These are phyloP conservation scores for Pterocles burchelli DNA, from an alignment of 2,113 vertebrate genomes.

Conservation along the genomic window DNA sequence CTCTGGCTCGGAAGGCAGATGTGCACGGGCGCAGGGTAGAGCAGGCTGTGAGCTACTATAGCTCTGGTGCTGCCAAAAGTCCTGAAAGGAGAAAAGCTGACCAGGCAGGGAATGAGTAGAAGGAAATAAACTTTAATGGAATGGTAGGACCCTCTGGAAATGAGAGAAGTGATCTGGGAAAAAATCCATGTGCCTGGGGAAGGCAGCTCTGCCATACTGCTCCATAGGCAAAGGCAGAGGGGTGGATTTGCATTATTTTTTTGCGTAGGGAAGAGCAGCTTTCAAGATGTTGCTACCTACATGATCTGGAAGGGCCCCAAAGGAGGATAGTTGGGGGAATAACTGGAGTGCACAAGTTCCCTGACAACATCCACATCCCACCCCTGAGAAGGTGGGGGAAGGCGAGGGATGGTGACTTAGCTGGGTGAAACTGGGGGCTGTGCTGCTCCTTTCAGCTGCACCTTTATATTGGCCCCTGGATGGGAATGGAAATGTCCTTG, in stretches of 20 bases:
- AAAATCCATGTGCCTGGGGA: accelerated
- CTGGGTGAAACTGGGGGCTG: background rate
- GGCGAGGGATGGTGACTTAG: background rate
- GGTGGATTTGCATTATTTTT: background rate
- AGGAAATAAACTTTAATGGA: background rate
- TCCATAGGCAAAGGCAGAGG: background rate
- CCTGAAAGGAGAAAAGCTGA: background rate
- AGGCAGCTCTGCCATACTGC: background rate
- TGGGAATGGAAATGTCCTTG: background rate
- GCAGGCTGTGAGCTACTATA: background rate
- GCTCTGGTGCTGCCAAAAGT: background rate
- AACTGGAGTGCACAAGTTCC: background rate
- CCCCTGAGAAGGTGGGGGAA: background rate
- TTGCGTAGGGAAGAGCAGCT: background rate
- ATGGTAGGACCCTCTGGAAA: background rate
- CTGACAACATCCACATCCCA: background rate
- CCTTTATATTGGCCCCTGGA: background rate
- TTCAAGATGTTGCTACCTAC: background rate
- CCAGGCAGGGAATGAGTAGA: background rate
- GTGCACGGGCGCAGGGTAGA: background rate
- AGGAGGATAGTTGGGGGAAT: background rate
- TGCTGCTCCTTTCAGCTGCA: background rate
- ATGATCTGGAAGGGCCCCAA: background rate
- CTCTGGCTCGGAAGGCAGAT: background rate
- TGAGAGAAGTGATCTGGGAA: background rate